A percentile compares a stretch with the other conserved stretches of the same genome.
Conservation (phyloP, 30 jellyfish, hydroid and myxozoan genomes). For the Clytia hemisphaerica region DNA sequence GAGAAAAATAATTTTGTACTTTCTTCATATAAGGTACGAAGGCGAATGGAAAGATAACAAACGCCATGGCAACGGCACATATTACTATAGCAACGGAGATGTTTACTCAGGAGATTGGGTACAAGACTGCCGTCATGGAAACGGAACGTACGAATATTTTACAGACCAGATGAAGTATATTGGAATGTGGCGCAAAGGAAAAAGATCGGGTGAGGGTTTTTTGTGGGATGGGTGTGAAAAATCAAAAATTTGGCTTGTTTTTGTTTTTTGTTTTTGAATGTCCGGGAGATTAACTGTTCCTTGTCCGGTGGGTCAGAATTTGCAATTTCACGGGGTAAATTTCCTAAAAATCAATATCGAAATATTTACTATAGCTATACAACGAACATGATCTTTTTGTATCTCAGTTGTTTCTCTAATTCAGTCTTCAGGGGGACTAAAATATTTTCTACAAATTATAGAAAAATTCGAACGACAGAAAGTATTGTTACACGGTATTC, state of each 20-base stretch:
- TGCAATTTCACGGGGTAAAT: no score
- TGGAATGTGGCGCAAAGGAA: conserved; percentile 82
- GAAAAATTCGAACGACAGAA: no score
- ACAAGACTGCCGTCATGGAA: conserved; percentile 70
- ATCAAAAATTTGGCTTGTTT: no score
- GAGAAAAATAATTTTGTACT: no score
- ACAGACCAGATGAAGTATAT: conserved; percentile 70
- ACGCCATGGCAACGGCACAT: conserved; percentile 74
- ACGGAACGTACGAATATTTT: conserved; percentile 56
- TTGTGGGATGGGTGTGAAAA: no score
- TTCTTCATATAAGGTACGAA: conserved; percentile 43
- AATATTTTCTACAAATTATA: no score
- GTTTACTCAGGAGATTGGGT: conserved; percentile 81
- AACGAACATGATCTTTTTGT: neutral
- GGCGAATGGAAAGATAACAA: conserved; percentile 92
- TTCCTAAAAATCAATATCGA: no score
- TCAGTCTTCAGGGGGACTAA: no score
- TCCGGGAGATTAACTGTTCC: no score
- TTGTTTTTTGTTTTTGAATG: no score
- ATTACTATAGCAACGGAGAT: conserved; percentile 66
- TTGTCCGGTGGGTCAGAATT: no score
- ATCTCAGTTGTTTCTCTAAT: neutral
- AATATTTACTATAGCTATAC: neutral
- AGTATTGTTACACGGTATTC: no score
- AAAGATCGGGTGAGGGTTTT: conserved; percentile 53